Base-by-base conservation (phyloP, 1,140 invertebrate species). In the Lepidurus apus region DNA sequence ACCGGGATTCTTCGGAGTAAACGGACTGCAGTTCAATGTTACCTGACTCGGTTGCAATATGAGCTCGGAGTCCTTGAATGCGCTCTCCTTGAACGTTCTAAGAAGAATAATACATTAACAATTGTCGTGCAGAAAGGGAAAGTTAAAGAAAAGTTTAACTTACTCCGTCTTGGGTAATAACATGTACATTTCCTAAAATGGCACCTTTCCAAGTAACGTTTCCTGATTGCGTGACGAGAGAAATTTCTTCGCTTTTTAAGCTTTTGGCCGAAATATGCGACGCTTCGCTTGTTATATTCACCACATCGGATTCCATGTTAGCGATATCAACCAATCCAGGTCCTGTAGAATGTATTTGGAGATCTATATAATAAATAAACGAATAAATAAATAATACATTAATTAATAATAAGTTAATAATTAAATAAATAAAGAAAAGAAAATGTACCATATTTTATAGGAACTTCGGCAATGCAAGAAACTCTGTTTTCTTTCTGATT, bases 51-150 rank as follows among this genome's bases (percentile, higher is more conserved):
- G 53, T 65, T 65, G 53, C 53, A 65, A 65, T 17, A 65, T 65
- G 53, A 13, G 53, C 53, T 65, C 53, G 53, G n/a, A 65, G 53
- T 65, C 53, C 53, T 65, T 65, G 53, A 65, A 65, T 9, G n/a
- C 53, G 53, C 53, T 65, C 53, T 65, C 53, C 53, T 65, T 65
- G 53, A 65, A 65, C 53, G 53, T 65, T 65, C 53, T 65, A 65
- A 21, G n/a, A 21, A 65, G 6, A 21, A 5, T 6, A 7, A 6
- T 65, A 21, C 1, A 13, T n/a, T 21, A 21, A 21, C 21, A 21
- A 65, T 11, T n/a, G 7, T 21, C 53, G 1, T 65, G 53, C 53
- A 65, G 21, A n/a, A 13, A 65, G 21, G 21, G 21, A 6, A 13
- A 65, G 21, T 65, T 65, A 65, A 65, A 65, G 7, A 6, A 17